Evolutionary conservation across 2,797 vertebrate species (phyloP).

Genomic region (Ptychobarbus kaznakovi): DNA sequence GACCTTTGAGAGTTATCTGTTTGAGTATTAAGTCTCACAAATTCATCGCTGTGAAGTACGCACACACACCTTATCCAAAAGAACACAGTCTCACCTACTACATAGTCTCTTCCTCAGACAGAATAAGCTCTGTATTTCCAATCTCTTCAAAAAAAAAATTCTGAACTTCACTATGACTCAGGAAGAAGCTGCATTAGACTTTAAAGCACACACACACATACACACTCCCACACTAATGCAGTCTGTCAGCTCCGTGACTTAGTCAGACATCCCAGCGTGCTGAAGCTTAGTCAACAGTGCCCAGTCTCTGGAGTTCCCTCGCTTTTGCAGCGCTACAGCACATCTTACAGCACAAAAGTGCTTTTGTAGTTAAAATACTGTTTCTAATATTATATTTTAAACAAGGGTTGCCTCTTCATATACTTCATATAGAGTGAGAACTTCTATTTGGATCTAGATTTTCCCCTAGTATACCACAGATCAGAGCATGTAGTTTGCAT

Average conservation of each 20-base stretch:
- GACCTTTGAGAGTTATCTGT: constrained; percentile 11
- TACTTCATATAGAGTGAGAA: not conserved
- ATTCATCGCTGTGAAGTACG: not conserved
- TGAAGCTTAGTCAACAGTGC: constrained; percentile 45
- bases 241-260: constrained; percentile 43
- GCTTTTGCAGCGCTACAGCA: constrained; percentile 28
- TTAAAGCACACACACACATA: constrained; percentile 47
- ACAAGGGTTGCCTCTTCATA: not conserved
- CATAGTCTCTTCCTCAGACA: constrained; percentile 14
- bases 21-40: constrained; percentile 17
- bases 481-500: not conserved
- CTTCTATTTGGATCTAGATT: not conserved
- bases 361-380: constrained; percentile 3
- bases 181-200: constrained; percentile 42
- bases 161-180: constrained; percentile 40
- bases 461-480: not conserved
- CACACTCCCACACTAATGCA: constrained; percentile 35
- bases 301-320: constrained; percentile 25
- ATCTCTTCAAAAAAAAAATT: constrained; percentile 20
- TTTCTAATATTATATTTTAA: constrained; percentile 23
- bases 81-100: not conserved
- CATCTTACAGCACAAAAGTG: constrained; percentile 18
- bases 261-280: constrained; percentile 41
- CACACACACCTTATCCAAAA: constrained; percentile 16
- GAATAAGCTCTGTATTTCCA: constrained; percentile 30